phyloP scores from a whole-genome alignment of 2,888 invertebrate genomes.

The Nowickia ferox region DNA sequence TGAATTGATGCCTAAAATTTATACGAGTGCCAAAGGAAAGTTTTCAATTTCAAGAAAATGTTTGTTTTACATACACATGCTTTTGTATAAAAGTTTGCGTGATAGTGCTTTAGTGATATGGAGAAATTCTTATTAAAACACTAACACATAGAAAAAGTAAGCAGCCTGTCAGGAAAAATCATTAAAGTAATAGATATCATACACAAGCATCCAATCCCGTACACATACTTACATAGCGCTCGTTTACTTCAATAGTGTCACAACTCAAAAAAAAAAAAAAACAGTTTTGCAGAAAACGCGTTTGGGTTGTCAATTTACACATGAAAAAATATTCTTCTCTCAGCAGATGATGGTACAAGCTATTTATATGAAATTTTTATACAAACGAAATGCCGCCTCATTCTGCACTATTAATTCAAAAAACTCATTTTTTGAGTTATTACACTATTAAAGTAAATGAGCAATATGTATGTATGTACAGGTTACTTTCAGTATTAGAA shows the following conservation, averaged over 20 bases:
- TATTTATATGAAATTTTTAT: too few species aligned
- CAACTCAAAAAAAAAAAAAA: too few species aligned
- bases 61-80: conserved; percentile 17
- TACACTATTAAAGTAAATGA: too few species aligned
- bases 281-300: too few species aligned
- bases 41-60: conserved; percentile 76
- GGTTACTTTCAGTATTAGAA: conserved; percentile 25
- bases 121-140: neutral
- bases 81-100: neutral
- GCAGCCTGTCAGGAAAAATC: conserved; percentile 30
- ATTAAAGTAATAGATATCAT: neutral
- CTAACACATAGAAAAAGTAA: conserved; percentile 11
- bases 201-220: neutral
- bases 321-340: too few species aligned
- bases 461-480: neutral
- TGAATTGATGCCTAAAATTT: conserved; percentile 75
- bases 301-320: too few species aligned
- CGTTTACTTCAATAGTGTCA: too few species aligned
- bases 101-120: neutral
- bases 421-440: too few species aligned
- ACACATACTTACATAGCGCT: conserved; percentile 11
- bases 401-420: too few species aligned
- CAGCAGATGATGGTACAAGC: too few species aligned
- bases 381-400: too few species aligned
- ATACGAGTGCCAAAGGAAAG: conserved; percentile 48